phyloP scores from a whole-genome alignment of 2,888 invertebrate genomes.

The Arrhopalites spinosus region DNA sequence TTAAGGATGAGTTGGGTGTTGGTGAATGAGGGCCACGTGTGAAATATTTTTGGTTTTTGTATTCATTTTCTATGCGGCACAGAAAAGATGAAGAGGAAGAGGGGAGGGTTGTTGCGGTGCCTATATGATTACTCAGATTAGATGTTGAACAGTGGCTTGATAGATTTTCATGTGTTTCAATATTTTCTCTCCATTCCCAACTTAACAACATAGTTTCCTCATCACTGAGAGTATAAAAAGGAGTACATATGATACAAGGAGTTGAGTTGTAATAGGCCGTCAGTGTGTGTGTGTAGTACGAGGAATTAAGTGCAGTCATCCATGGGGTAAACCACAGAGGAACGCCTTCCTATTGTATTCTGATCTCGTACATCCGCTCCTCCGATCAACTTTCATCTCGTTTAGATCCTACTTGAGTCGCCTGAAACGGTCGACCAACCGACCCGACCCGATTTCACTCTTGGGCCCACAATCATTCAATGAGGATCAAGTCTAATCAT shows the following conservation, averaged over 20 bases:
- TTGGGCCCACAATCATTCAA: conserved; percentile 39
- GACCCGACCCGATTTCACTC: conserved; percentile 43
- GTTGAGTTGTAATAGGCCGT: not conserved
- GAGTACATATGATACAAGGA: not conserved
- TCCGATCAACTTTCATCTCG: conserved; percentile 42
- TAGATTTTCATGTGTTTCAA: conserved; percentile 16
- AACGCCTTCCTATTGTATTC: conserved; percentile 43
- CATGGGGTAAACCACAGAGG: conserved; percentile 37
- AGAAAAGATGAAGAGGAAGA: not conserved
- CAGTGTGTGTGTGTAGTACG: conserved; percentile 12
- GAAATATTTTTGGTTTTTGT: not conserved
- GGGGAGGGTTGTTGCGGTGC: not conserved
- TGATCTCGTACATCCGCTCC: conserved; percentile 41
- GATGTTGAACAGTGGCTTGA: not conserved
- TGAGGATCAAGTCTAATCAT: conserved; percentile 52
- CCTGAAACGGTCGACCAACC: conserved; percentile 1
- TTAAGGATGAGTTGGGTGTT: not conserved
- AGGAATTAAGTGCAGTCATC: conserved; percentile 38
- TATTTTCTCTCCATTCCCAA: conserved; percentile 5
- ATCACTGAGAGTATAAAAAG: not conserved
- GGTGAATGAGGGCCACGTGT: not conserved
- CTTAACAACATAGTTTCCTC: not conserved
- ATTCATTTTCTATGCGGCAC: not conserved
- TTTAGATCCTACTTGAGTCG: not conserved
- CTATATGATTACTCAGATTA: not conserved